Percentiles rank a stretch among this genome's conserved stretches.
Evolutionary conservation across 2,888 invertebrate genomes (phyloP).

Genomic region (Brachyptera risi): DNA sequence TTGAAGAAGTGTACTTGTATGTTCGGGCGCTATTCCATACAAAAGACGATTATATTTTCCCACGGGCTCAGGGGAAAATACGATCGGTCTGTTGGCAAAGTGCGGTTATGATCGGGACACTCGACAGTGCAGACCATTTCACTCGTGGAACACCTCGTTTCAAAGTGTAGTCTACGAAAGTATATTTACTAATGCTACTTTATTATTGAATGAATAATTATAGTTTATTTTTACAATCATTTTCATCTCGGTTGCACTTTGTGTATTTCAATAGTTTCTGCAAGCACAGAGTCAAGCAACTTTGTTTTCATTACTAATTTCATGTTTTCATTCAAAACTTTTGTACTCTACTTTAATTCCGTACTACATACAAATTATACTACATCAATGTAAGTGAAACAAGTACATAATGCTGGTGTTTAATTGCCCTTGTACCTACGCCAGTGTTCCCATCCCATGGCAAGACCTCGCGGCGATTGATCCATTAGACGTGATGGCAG

Average conservation of each 20-base stretch:
- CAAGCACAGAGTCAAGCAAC: conserved; percentile 18
- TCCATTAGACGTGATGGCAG: too few species aligned
- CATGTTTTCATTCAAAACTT: conserved; percentile 25
- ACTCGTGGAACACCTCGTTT: conserved; percentile 6
- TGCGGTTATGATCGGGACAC: neutral
- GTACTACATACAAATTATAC: conserved; percentile 20
- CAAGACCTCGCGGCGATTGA: too few species aligned
- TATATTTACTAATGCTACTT: conserved; percentile 27
- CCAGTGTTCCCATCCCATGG: too few species aligned
- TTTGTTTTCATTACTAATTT: conserved; percentile 26
- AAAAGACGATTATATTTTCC: conserved; percentile 39
- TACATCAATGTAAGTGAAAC: conserved; percentile 1
- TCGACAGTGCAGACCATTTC: conserved; percentile 11
- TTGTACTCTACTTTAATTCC: conserved; percentile 29
- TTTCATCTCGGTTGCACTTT: conserved; percentile 22
- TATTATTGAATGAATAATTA: conserved; percentile 15
- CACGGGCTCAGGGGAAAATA: conserved; percentile 41
- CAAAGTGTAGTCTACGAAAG: conserved; percentile 24
- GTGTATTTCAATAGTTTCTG: conserved; percentile 23
- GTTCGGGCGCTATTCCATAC: conserved; percentile 24
- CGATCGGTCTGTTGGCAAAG: conserved; percentile 28
- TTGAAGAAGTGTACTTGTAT: conserved; percentile 12
- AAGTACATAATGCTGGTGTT: neutral
- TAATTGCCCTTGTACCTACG: too few species aligned
- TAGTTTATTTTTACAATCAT: conserved; percentile 25